These are phyloP conservation scores for Trematomus bernacchii DNA, from an alignment of 2,797 vertebrate species.

Conservation along the genomic window DNA sequence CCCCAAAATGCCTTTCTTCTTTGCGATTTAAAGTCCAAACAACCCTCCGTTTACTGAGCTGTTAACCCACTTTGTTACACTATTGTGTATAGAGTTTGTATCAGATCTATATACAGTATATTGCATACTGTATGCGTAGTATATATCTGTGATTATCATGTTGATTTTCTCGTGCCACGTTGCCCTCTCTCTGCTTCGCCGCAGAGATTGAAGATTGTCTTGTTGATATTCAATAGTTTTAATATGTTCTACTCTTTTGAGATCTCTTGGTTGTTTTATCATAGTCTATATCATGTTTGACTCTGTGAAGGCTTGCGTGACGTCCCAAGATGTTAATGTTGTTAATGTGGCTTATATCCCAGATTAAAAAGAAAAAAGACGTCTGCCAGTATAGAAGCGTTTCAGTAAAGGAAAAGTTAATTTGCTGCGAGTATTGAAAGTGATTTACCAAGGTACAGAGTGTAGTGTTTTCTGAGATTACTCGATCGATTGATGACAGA, in stretches of 20 bases:
- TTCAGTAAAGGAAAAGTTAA: slow-evolving; percentile 12
- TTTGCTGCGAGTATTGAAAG: slow-evolving; percentile 68
- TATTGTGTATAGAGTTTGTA: slow-evolving; percentile 60
- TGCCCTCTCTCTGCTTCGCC: slow-evolving; percentile 77
- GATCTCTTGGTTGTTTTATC: slow-evolving; percentile 71
- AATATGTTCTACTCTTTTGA: slow-evolving; percentile 80
- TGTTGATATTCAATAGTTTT: slow-evolving; percentile 88
- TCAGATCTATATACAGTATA: slow-evolving; percentile 52
- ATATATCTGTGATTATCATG: slow-evolving; percentile 48
- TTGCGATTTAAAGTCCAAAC: slow-evolving; percentile 24
- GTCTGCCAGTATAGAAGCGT: slow-evolving; percentile 15
- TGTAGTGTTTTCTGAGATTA: slow-evolving; percentile 36
- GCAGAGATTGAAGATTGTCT: slow-evolving; percentile 81
- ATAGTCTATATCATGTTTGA: slow-evolving; percentile 42
- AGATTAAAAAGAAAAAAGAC: slow-evolving; percentile 10
- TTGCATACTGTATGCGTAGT: slow-evolving; percentile 36
- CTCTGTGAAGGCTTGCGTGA: slow-evolving; percentile 56
- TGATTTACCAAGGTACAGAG: slow-evolving; percentile 57
- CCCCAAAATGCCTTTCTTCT: slow-evolving; percentile 25
- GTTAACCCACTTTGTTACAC: slow-evolving; percentile 58
- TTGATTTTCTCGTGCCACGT: slow-evolving; percentile 67
- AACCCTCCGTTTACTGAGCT: slow-evolving; percentile 59
- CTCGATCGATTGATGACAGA: slow-evolving; percentile 4
- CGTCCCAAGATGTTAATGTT: slow-evolving; percentile 31
- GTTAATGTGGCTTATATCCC: slow-evolving; percentile 35